A percentile compares a stretch with the other conserved stretches of the same genome.
Conservation (phyloP, 2,113 vertebrate genomes). For the Sorex fumeus region DNA sequence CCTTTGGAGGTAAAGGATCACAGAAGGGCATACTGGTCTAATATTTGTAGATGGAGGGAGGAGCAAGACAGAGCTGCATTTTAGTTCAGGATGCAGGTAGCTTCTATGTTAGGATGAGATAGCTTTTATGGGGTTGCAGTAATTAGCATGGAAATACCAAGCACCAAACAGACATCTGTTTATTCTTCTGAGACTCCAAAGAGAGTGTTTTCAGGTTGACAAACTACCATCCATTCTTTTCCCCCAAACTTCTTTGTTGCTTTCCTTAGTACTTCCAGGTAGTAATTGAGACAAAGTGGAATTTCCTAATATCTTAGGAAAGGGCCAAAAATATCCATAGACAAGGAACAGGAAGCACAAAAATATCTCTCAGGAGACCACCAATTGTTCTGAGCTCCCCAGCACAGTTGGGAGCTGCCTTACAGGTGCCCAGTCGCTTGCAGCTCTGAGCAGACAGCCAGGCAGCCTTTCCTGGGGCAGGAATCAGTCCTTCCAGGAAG, state of each 20-base stretch:
- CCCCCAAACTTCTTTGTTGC: constrained; percentile 58
- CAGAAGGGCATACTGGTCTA: not conserved
- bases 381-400: constrained; percentile 65
- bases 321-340: constrained; percentile 77
- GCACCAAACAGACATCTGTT: not conserved
- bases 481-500: not conserved
- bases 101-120: constrained; percentile 35
- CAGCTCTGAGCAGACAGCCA: not conserved
- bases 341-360: constrained; percentile 80
- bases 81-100: not conserved
- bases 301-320: constrained; percentile 77
- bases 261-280: constrained; percentile 68
- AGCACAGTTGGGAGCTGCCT: not conserved
- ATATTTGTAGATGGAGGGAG: not conserved
- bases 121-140: not conserved
- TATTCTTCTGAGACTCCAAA: constrained; percentile 31
- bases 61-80: constrained; percentile 15
- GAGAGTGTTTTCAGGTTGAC: not conserved
- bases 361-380: constrained; percentile 73
- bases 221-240: not conserved
- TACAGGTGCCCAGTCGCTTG: not conserved
- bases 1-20: constrained; percentile 27
- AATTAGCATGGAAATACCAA: constrained; percentile 37
- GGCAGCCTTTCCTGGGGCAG: not conserved
- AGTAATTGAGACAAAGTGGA: constrained; percentile 70